Percentiles rank a stretch among this genome's conserved stretches.
Evolutionary conservation across 2,888 invertebrate genomes (phyloP).

Genomic region (Balanococcus diminutus): DNA sequence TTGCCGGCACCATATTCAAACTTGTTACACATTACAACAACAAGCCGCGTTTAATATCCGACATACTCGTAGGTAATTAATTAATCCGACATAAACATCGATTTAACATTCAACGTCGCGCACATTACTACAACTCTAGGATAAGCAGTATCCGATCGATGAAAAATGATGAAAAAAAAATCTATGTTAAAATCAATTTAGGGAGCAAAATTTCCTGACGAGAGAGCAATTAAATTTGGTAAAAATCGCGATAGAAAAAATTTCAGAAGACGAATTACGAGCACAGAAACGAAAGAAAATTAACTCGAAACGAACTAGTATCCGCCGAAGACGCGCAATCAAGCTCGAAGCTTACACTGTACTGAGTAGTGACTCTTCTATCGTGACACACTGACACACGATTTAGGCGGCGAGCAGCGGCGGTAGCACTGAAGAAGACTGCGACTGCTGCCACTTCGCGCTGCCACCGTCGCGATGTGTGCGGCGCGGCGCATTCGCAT

Average conservation of each 20-base stretch:
- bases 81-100: not conserved
- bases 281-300: not conserved
- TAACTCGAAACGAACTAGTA: not conserved
- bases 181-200: not conserved
- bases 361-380: not conserved
- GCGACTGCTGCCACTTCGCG: not conserved
- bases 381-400: slow-evolving; percentile 11
- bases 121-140: not conserved
- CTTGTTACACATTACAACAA: slow-evolving; percentile 38
- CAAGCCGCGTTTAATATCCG: not conserved
- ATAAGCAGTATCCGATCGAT: not conserved
- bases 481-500: not conserved
- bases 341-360: slow-evolving; percentile 5
- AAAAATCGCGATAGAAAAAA: not conserved
- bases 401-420: not conserved
- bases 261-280: not conserved
- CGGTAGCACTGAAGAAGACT: not conserved
- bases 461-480: not conserved
- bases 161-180: not conserved
- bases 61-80: not conserved
- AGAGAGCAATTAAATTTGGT: no score
- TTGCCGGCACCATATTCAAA: slow-evolving; percentile 33
- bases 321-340: not conserved
- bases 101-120: not conserved
- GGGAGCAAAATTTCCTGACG: not conserved